Conservation (phyloP, 2,797 vertebrate species). For the Choloepus didactylus region DNA sequence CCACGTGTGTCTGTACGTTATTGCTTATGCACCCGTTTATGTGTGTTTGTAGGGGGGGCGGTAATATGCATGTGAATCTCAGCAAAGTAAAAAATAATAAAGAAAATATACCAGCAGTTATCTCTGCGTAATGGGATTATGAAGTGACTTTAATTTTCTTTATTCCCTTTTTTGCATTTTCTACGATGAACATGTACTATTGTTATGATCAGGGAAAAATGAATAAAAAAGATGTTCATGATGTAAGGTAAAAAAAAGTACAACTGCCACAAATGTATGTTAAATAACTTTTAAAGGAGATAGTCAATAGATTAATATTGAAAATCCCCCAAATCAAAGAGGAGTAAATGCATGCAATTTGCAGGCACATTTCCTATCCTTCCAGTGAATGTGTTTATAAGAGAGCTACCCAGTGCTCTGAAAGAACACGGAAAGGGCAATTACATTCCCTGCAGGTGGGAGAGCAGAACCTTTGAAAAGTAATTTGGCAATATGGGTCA, state of each 20-base stretch:
- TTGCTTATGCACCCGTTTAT: too few species aligned
- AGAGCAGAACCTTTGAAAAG: not conserved
- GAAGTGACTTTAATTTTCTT: not conserved
- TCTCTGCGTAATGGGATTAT: not conserved
- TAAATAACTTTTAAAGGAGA: not conserved
- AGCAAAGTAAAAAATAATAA: not conserved
- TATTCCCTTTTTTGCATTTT: not conserved
- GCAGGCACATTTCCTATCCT: rapidly evolving
- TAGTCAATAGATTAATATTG: not conserved
- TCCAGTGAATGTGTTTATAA: too few species aligned
- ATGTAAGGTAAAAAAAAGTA: not conserved
- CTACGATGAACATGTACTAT: not conserved
- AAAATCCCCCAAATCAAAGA: not conserved
- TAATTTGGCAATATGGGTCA: not conserved
- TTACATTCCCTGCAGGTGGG: too few species aligned
- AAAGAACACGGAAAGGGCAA: rapidly evolving
- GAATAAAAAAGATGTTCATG: not conserved
- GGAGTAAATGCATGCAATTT: not conserved
- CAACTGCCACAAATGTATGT: not conserved
- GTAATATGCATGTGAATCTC: not conserved
- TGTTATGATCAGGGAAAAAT: not conserved
- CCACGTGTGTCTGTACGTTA: too few species aligned
- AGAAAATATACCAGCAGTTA: not conserved
- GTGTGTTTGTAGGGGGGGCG: not conserved
- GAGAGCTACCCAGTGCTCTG: rapidly evolving